Evolutionary conservation across 2,888 invertebrate genomes (phyloP).

Genomic region (Nomada fabriciana): DNA sequence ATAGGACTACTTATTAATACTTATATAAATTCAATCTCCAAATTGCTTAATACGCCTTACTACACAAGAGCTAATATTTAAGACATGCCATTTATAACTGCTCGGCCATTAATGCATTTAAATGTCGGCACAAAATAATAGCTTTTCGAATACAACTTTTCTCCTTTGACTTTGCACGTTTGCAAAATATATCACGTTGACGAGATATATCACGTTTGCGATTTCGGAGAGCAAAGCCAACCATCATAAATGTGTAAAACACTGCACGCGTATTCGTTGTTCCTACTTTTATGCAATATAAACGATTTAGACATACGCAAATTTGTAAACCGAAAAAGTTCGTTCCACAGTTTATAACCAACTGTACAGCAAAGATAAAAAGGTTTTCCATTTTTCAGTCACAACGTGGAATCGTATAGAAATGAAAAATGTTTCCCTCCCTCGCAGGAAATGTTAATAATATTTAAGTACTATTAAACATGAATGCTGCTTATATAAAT

Average conservation of each 20-base stretch:
- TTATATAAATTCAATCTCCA: neutral
- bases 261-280: neutral
- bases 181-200: neutral
- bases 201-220: too few species aligned
- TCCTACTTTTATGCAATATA: neutral
- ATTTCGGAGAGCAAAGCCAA: neutral
- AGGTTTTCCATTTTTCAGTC: neutral
- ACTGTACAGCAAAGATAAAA: neutral
- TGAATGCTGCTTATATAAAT: neutral
- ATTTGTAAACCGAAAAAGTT: neutral
- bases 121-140: neutral
- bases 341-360: neutral
- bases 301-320: neutral
- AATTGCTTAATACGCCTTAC: neutral
- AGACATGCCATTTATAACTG: neutral
- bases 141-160: neutral
- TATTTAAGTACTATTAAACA: neutral
- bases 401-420: neutral
- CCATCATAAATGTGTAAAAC: neutral
- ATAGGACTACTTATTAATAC: neutral
- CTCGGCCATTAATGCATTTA: neutral
- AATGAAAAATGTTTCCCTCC: neutral
- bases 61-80: neutral
- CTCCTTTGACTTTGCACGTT: neutral
- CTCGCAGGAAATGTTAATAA: too few species aligned